A percentile compares a stretch with the other conserved stretches of the same genome.
phyloP scores from a whole-genome alignment of 2,797 vertebrate species.

The Odontamblyopus rebecca region DNA sequence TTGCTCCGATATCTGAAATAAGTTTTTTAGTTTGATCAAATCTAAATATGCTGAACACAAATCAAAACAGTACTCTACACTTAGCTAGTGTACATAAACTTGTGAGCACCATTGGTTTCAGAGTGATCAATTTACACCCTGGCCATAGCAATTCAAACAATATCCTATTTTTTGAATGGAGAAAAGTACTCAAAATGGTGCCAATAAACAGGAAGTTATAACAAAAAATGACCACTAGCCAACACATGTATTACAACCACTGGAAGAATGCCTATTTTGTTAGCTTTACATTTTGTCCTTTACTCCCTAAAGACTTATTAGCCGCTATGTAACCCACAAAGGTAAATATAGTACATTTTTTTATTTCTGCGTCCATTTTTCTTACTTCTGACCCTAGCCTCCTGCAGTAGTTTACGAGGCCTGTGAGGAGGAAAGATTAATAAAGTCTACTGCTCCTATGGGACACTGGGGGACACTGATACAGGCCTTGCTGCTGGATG shows the following conservation, averaged over 20 bases:
- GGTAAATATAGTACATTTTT: constrained; percentile 24
- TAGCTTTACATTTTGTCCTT: constrained; percentile 2
- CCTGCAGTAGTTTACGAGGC: constrained; percentile 54
- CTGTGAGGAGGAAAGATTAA: constrained; percentile 67
- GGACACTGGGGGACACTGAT: constrained; percentile 60
- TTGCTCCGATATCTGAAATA: background rate
- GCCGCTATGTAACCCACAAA: constrained; percentile 12
- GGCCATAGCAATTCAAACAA: no score
- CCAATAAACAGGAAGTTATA: no score
- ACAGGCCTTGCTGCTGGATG: constrained; percentile 34
- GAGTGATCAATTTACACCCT: no score
- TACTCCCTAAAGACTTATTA: constrained; percentile 10
- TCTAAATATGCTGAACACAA: background rate
- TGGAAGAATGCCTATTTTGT: background rate
- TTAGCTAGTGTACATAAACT: no score
- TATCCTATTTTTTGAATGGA: no score
- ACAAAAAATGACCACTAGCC: background rate
- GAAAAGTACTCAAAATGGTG: no score
- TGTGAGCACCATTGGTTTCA: no score
- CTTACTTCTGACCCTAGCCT: constrained; percentile 43
- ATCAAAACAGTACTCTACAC: background rate
- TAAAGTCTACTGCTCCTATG: constrained; percentile 63
- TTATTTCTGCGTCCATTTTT: constrained; percentile 22
- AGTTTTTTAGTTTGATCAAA: background rate
- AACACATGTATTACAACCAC: no score